Conservation (phyloP, 2,888 invertebrate genomes). For the Atethmia centrago region DNA sequence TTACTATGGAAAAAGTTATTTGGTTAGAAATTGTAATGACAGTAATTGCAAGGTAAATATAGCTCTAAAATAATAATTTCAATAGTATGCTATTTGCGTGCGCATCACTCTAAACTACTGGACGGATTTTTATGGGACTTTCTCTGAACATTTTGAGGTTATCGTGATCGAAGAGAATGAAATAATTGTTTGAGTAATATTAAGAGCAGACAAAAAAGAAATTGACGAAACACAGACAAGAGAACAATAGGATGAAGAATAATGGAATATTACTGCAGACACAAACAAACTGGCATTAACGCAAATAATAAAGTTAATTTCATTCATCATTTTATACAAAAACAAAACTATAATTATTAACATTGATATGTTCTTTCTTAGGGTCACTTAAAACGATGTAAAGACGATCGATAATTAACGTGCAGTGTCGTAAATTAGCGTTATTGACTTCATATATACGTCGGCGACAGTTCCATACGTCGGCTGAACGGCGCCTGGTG, state of each 20-base stretch:
- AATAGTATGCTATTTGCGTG: slow-evolving; percentile 33
- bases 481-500: slow-evolving; percentile 53
- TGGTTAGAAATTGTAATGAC: slow-evolving; percentile 6
- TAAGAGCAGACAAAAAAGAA: slow-evolving; percentile 31
- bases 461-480: slow-evolving; percentile 35
- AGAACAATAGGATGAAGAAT: slow-evolving; percentile 1
- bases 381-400: slow-evolving; percentile 46
- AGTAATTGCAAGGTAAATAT: slow-evolving; percentile 35
- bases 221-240: slow-evolving; percentile 1
- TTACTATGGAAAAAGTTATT: slow-evolving; percentile 16
- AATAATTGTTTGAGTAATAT: slow-evolving; percentile 50
- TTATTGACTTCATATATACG: slow-evolving; percentile 63
- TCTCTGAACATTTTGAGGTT: slow-evolving; percentile 55
- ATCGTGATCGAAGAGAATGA: slow-evolving; percentile 56
- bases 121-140: slow-evolving; percentile 59
- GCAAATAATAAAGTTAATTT: slow-evolving; percentile 13
- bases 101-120: slow-evolving; percentile 46
- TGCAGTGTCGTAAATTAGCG: slow-evolving; percentile 67
- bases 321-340: slow-evolving; percentile 17
- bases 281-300: not conserved
- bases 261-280: not conserved
- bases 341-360: slow-evolving; percentile 42
- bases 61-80: slow-evolving; percentile 21
- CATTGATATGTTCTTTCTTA: slow-evolving; percentile 59
- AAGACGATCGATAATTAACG: slow-evolving; percentile 55